A percentile compares a stretch with the other conserved stretches of the same genome.
Evolutionary conservation across 2,113 vertebrate genomes (phyloP).

Genomic region (Bagarius yarrelli): DNA sequence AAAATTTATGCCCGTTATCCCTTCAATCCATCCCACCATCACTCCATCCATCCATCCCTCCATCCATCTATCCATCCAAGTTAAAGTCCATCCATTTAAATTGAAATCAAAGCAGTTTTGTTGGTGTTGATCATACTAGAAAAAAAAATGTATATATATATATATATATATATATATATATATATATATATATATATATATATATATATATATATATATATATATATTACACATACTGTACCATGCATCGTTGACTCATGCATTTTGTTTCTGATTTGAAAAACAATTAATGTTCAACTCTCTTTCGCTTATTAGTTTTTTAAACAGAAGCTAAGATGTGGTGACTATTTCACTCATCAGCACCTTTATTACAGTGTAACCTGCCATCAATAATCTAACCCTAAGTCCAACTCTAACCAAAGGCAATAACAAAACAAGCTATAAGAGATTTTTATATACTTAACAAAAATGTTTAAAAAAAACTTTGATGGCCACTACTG

Average conservation of each 20-base stretch:
- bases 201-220: too few relatives aligned
- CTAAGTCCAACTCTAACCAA: background rate
- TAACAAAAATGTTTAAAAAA: background rate
- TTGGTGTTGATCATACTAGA: too few relatives aligned
- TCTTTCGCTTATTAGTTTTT: background rate
- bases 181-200: too few relatives aligned
- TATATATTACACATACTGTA: too few relatives aligned
- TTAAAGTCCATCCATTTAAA: background rate
- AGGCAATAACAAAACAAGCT: background rate
- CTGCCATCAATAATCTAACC: too few relatives aligned
- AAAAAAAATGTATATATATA: too few relatives aligned
- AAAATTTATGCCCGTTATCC: too few relatives aligned
- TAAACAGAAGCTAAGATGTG: slow-evolving; percentile 13
- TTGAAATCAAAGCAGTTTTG: too few relatives aligned
- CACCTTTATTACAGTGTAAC: background rate
- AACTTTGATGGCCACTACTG: background rate
- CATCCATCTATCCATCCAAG: background rate
- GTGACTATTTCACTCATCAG: slow-evolving; percentile 23
- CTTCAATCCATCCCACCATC: too few relatives aligned
- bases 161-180: too few relatives aligned
- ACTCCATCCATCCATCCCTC: too few relatives aligned
- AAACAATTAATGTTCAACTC: background rate
- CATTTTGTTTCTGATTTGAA: background rate
- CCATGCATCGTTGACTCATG: too few relatives aligned
- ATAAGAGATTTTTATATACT: background rate